Percentiles rank a stretch among this genome's conserved stretches.
Conservation (phyloP, 2,113 vertebrate species). For the Phyllostomus hastatus region DNA sequence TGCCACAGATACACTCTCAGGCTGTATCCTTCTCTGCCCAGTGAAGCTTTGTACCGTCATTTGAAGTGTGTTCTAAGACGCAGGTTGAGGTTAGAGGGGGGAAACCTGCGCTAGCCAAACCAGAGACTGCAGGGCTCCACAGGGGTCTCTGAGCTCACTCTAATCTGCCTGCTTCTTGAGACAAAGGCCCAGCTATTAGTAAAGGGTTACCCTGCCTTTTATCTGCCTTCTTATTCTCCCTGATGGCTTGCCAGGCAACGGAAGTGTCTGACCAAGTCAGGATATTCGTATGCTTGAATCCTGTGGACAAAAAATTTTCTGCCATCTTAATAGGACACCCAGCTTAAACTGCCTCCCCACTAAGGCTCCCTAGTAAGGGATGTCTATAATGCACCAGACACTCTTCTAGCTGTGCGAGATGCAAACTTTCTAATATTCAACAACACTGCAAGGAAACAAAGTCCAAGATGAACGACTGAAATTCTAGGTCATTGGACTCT, state of each 20-base stretch:
- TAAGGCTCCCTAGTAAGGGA: not conserved
- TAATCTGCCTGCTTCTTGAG: not conserved
- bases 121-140: not conserved
- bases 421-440: not conserved
- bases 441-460: not conserved
- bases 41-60: not conserved
- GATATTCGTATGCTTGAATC: not conserved
- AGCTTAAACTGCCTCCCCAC: rapidly evolving
- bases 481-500: not conserved
- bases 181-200: not conserved
- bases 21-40: not conserved
- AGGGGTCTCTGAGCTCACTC: not conserved
- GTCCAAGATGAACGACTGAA: not conserved
- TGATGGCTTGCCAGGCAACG: not conserved
- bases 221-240: not conserved
- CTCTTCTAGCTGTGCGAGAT: not conserved
- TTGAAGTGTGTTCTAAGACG: not conserved
- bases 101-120: not conserved
- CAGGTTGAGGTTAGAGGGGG: not conserved
- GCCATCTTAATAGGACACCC: not conserved
- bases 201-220: not conserved
- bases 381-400: too few relatives aligned
- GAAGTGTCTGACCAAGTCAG: not conserved
- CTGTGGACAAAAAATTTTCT: not conserved
- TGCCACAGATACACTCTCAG: not conserved